phyloP scores from a whole-genome alignment of 2,113 vertebrate genomes.

The Chaetorhynchus papuensis region DNA sequence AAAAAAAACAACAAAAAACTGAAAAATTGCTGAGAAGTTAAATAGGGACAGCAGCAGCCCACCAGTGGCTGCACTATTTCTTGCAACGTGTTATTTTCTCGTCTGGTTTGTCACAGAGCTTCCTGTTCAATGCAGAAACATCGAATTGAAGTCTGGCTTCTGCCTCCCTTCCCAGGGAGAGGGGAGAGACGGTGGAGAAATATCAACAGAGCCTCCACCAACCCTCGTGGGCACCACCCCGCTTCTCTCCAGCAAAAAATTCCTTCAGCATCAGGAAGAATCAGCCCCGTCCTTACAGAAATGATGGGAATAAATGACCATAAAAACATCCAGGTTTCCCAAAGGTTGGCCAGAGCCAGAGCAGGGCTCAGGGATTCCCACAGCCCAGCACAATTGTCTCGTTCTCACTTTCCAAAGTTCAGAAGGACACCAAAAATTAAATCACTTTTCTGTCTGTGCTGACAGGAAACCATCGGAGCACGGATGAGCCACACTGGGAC shows the following conservation, averaged over 20 bases:
- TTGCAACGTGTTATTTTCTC: slow-evolving; percentile 55
- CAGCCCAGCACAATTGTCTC: neutral
- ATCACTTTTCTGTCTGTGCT: no score
- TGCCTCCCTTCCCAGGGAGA: neutral
- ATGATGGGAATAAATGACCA: neutral
- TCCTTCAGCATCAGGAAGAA: neutral
- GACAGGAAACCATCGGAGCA: neutral
- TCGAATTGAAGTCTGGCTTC: slow-evolving; percentile 14
- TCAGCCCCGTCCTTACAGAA: neutral
- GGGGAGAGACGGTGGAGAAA: neutral
- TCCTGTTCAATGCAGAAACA: slow-evolving; percentile 22
- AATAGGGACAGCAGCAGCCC: slow-evolving; percentile 12
- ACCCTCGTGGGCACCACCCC: neutral
- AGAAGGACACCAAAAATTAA: neutral
- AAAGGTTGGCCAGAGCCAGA: no score
- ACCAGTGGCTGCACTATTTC: slow-evolving; percentile 28
- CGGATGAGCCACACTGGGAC: rapidly evolving
- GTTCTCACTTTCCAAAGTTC: neutral
- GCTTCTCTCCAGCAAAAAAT: neutral
- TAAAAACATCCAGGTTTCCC: neutral
- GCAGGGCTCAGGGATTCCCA: neutral
- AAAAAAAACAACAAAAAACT: no score
- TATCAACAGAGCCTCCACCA: rapidly evolving
- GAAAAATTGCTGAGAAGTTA: neutral
- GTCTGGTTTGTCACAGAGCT: slow-evolving; percentile 39